Evolutionary conservation across 2,797 vertebrate genomes (phyloP), one percentile per base, ranked within the genome.

Genomic region (Poeciliopsis presidionis): DNA sequence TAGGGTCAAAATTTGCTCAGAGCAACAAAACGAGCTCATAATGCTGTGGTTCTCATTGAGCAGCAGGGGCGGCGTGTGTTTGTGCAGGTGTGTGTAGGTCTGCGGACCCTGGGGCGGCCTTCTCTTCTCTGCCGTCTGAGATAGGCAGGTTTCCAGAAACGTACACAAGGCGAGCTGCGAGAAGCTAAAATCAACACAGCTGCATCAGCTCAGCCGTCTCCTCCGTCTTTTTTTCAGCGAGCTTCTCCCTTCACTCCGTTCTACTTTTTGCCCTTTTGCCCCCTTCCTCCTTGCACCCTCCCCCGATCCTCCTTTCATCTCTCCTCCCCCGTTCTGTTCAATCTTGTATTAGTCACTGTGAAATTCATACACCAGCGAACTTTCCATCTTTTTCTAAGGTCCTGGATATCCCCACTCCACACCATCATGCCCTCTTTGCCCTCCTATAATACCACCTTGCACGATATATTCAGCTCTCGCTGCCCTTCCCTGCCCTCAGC

Each of bases 141-240:
- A 63, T 41, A 33, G 73, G 69, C 69, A 76, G 46, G 45, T 70
- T 75, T 63, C 51, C 55, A 73, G 33, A 75, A 63, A 65, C 63
- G 74, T 61, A 49, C 55, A 59, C 81, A 74, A 67, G 77, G 79
- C 49, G 86, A 91, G 81, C 85, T 69, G 79, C 13, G 81, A 88
- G 81, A 81, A 85, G 82, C 88, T 91, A 92, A 91, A 74, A 92
- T 87, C 88, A 94, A 93, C 93, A 94, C 93, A 95, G 94, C 93
- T 94, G 93, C 91, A 92, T 76, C 81, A 88, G 88, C 91, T 91
- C 90, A 81, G 59, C 77, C 73, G 73, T 82, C 81, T 51, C 72
- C 89, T 88, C 74, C 81, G 87, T 88, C 86, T 86, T 90, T 86
- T 86, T 89, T 84, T 84, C 87, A 83, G 77, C 55, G 71, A 49